A percentile compares a stretch with the other conserved stretches of the same genome.
Conservation (phyloP, 2,113 vertebrate species). For the Malaclemys terrapin region DNA sequence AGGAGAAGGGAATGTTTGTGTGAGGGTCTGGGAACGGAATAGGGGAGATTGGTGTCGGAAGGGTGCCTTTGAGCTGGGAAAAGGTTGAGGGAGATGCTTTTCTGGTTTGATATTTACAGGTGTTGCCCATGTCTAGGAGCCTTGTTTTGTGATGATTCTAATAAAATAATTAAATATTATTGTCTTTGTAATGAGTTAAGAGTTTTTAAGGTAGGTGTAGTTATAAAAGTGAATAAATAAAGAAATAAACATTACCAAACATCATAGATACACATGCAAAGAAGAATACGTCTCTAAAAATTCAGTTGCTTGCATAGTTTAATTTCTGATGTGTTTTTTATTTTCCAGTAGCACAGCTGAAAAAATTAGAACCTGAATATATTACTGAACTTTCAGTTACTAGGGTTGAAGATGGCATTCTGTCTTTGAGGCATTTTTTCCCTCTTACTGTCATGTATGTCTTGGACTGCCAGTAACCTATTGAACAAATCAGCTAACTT, state of each 20-base stretch:
- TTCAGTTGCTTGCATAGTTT: not conserved
- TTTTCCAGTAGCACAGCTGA: not conserved
- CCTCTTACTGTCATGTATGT: not conserved
- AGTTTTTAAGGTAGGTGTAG: not conserved
- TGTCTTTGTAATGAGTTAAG: not conserved
- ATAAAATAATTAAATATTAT: not conserved
- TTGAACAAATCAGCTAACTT: not conserved
- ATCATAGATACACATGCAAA: no score
- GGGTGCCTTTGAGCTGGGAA: not conserved
- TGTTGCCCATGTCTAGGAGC: not conserved
- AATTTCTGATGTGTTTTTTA: not conserved
- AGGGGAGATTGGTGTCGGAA: not conserved
- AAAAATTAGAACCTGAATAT: rapidly evolving
- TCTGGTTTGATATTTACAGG: not conserved
- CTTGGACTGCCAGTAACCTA: not conserved
- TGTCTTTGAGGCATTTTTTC: not conserved
- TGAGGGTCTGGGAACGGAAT: not conserved
- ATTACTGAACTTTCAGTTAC: not conserved
- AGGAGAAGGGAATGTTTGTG: no score
- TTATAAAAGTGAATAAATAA: not conserved
- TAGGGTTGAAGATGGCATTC: not conserved
- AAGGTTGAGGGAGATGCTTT: not conserved
- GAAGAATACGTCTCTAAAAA: not conserved
- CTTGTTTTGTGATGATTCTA: not conserved
- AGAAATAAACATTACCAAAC: not conserved